Base-by-base conservation (phyloP, 2,888 invertebrate genomes). In the Spisula solida region DNA sequence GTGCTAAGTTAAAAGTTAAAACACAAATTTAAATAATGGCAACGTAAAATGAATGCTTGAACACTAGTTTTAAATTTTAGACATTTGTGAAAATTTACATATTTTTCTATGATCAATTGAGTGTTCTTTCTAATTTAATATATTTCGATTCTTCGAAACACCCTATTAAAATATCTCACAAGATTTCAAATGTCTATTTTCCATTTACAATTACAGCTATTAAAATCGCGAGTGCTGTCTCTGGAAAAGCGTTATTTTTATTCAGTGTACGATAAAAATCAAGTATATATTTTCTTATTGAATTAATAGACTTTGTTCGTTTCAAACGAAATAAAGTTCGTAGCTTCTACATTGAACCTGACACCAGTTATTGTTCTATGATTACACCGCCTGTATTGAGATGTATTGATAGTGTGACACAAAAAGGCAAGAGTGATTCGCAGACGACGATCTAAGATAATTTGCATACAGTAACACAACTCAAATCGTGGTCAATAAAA, bases 291-390 rank as follows among this genome's bases (percentile, higher is more conserved):
- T 66, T 34, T 70, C 41, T 75, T 34, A 34, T 75, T 48, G 80
- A 87, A 89, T 82, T 87, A 87, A 89, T 87, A 85, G 89, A 89
- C 60, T 34, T 56, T 60, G 85, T 87, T 87, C 85, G 81, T 87
- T 87, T 87, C 81, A 81, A 89, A 87, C 60, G 79, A 87, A 81
- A 89, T 85, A 85, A 89, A 87, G 81, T 75, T 55, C 48, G 51
- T 56, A 41, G 55, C 70, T 75, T 41, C 31, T 18, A 10, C 75
- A 60, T 55, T 34, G n/a, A 34, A 79, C 75, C 31, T 83, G 75
- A 75, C 83, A 83, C 34, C 12, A 0, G 31, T 78, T 48, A 85
- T 85, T 79, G 85, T 85, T 56, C 79, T 79, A 55, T 79, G 85
- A 85, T 85, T 70, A 51, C 75, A 70, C 12, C 29, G 85, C 48